Evolutionary conservation across 2,113 vertebrate genomes (phyloP).

Genomic region (Condylura cristata): DNA sequence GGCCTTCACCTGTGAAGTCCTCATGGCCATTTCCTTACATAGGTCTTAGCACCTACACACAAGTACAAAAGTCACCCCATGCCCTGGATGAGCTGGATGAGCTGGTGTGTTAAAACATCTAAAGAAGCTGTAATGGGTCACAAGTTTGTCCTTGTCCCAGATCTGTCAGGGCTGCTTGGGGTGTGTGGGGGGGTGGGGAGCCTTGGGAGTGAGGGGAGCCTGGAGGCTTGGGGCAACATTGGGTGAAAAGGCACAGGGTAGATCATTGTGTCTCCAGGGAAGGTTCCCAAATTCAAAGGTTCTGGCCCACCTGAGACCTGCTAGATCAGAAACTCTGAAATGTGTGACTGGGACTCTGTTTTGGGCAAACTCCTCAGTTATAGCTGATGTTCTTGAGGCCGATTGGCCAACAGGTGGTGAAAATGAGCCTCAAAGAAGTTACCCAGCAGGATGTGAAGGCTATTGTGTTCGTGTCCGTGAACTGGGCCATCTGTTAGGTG

Average conservation of each 20-base stretch:
- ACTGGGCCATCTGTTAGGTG: too few relatives aligned
- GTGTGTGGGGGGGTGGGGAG: too few relatives aligned
- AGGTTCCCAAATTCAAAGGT: too few relatives aligned
- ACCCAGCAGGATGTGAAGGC: neutral
- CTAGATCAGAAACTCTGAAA: neutral
- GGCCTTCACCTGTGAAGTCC: neutral
- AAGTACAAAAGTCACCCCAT: rapidly evolving
- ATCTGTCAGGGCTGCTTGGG: too few relatives aligned
- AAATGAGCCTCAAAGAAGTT: neutral
- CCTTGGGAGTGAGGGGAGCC: too few relatives aligned
- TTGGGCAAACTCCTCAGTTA: neutral
- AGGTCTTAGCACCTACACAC: too few relatives aligned
- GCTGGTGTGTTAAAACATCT: neutral
- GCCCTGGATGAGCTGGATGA: rapidly evolving
- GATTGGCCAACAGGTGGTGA: neutral
- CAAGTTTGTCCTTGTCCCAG: neutral
- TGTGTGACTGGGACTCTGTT: neutral
- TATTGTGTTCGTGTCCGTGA: neutral
- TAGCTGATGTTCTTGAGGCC: neutral
- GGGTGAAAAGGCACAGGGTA: rapidly evolving
- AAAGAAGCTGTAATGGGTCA: neutral
- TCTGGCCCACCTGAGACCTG: rapidly evolving
- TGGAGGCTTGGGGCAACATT: too few relatives aligned
- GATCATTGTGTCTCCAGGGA: neutral
- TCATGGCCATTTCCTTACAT: neutral